Evolutionary conservation across 2,888 invertebrate species (phyloP).

Genomic region (Xestia ashworthii): DNA sequence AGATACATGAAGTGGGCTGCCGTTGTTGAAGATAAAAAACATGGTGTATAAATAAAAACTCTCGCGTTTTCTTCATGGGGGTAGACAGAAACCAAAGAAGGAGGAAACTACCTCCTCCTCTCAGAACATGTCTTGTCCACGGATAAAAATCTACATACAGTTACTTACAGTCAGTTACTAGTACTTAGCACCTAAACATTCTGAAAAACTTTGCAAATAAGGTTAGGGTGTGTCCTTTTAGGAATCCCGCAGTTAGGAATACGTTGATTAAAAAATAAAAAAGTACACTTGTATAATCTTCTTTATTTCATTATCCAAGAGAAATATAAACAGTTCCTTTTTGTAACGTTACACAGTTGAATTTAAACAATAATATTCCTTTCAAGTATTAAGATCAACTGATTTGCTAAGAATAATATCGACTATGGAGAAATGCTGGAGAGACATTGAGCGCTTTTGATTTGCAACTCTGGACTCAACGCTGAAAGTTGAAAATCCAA

Average conservation of each 20-base stretch:
- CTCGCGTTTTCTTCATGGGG: background rate
- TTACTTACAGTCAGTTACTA: background rate
- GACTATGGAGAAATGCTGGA: background rate
- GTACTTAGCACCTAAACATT: background rate
- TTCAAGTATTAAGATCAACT: slow-evolving; percentile 35
- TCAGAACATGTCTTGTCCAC: too few relatives aligned
- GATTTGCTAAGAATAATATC: slow-evolving; percentile 25
- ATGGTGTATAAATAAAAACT: background rate
- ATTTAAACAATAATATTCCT: slow-evolving; percentile 46
- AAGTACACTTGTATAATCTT: slow-evolving; percentile 65
- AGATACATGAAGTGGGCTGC: too few relatives aligned
- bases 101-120: background rate
- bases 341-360: slow-evolving; percentile 64
- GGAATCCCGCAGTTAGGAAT: background rate
- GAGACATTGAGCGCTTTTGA: background rate
- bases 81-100: background rate
- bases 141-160: background rate
- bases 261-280: slow-evolving; percentile 58
- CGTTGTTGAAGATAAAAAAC: too few relatives aligned
- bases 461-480: background rate
- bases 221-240: background rate
- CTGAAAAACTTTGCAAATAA: background rate
- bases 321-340: slow-evolving; percentile 76
- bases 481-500: background rate
- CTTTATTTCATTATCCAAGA: slow-evolving; percentile 82